phyloP scores from a whole-genome alignment of 2,888 invertebrate species.

The Oxyteleia sp. region DNA sequence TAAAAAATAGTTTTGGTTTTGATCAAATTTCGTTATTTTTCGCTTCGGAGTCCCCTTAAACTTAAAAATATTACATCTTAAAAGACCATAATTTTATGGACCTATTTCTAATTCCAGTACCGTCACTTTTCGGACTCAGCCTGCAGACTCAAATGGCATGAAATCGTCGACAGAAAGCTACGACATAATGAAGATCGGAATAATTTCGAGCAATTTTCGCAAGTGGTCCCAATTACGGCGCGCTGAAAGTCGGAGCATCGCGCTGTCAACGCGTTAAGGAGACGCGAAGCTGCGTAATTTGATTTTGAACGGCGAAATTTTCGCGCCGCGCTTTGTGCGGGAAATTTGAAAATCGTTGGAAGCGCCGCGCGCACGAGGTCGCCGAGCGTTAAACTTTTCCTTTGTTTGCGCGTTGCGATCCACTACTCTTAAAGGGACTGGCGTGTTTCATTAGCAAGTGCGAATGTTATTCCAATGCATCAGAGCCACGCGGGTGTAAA shows the following conservation, averaged over 20 bases:
- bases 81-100: no score
- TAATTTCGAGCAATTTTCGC: conserved; percentile 5
- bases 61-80: no score
- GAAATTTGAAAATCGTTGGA: conserved; percentile 43
- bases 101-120: background rate
- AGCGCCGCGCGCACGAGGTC: conserved; percentile 35
- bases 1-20: no score
- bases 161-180: background rate
- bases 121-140: background rate
- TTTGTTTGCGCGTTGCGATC: conserved; percentile 47
- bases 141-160: background rate
- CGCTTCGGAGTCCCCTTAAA: no score
- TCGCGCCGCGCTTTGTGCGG: conserved; percentile 12
- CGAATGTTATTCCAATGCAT: conserved; percentile 51
- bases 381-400: conserved; percentile 49
- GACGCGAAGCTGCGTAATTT: background rate
- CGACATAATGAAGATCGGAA: background rate
- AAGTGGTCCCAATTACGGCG: background rate
- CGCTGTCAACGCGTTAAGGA: background rate
- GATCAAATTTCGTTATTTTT: no score
- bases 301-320: conserved; percentile 17
- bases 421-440: conserved; percentile 53
- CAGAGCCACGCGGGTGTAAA: conserved; percentile 54
- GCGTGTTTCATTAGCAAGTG: conserved; percentile 54
- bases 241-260: background rate